Percentiles rank a stretch among this genome's conserved stretches.
phyloP scores from a whole-genome alignment of 2,113 vertebrate genomes.

The Apaloderma vittatum region DNA sequence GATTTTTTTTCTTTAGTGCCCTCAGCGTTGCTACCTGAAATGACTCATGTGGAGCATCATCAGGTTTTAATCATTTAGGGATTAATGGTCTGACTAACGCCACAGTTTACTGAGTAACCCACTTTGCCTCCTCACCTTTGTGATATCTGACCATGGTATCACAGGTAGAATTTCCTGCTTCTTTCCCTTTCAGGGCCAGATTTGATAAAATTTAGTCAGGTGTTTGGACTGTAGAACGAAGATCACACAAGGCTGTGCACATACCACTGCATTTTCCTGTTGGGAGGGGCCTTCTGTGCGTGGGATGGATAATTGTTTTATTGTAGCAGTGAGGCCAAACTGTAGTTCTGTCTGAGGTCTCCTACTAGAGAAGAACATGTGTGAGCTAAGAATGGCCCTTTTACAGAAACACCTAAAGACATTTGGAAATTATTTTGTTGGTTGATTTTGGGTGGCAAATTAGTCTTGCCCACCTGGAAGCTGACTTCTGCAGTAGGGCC shows the following conservation, averaged over 20 bases:
- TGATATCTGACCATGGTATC: neutral
- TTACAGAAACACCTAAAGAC: neutral
- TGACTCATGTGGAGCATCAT: neutral
- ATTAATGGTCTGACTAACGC: neutral
- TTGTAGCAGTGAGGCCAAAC: neutral
- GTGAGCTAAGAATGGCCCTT: neutral
- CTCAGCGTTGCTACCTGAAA: neutral
- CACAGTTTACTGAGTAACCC: neutral
- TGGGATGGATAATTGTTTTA: neutral
- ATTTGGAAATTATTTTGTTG: neutral
- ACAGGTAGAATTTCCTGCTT: constrained; percentile 25
- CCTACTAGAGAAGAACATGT: neutral
- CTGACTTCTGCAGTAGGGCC: neutral
- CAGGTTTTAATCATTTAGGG: neutral
- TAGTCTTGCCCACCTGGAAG: neutral
- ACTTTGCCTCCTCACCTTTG: neutral
- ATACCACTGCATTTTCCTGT: neutral
- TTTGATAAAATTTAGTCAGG: neutral
- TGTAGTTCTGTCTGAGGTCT: neutral
- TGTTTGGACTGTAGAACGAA: constrained; percentile 3
- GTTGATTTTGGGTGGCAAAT: neutral
- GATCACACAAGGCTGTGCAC: neutral
- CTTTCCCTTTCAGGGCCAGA: neutral
- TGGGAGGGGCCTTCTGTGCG: neutral
- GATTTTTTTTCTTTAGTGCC: neutral